Conservation (phyloP, 1,140 invertebrate genomes). For the Diuraphis noxia region DNA sequence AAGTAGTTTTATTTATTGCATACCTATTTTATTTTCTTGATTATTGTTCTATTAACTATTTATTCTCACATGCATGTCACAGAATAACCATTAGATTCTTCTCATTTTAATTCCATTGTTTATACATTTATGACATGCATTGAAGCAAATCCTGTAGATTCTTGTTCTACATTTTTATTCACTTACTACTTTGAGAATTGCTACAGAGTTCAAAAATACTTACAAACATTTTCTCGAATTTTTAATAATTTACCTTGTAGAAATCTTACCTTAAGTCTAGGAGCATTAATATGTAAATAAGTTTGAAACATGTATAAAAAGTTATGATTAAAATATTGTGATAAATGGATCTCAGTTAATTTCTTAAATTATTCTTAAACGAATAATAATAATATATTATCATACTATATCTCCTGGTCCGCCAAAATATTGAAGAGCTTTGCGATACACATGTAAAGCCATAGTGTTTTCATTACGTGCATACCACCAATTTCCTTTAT, state of each 20-base stretch:
- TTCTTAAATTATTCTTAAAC: neutral
- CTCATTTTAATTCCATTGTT: neutral
- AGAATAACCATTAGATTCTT: neutral
- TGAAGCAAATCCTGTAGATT: no score
- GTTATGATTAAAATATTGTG: neutral
- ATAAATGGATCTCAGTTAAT: neutral
- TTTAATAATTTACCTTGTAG: no score
- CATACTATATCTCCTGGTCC: constrained; percentile 37
- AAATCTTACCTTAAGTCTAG: no score
- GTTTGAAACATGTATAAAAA: neutral
- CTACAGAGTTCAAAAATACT: no score
- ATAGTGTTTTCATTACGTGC: constrained; percentile 73
- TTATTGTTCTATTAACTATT: neutral
- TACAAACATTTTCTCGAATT: no score
- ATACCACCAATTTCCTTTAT: constrained; percentile 88
- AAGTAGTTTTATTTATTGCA: no score
- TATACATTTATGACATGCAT: neutral
- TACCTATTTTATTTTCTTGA: no score
- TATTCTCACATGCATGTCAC: neutral
- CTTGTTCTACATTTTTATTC: no score
- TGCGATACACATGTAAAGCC: constrained; percentile 82
- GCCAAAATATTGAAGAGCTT: constrained; percentile 80
- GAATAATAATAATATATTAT: neutral
- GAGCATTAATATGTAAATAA: no score
- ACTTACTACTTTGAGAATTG: no score